Evolutionary conservation across 30 jellyfish, hydroid and myxozoan genomes (phyloP).

Genomic region (Morbakka virulenta): DNA sequence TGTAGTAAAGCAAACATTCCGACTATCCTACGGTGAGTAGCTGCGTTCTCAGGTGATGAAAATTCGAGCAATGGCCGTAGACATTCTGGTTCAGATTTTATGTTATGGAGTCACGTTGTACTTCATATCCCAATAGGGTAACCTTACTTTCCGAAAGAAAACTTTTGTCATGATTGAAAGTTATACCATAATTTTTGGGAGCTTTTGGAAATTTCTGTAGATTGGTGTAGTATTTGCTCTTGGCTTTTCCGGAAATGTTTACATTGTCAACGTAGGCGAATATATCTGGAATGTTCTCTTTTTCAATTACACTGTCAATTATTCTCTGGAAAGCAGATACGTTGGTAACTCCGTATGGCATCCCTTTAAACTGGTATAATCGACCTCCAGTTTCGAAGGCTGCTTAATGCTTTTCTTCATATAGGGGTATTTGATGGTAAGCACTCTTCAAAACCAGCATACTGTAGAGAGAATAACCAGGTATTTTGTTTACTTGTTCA

Average conservation of each 20-base stretch:
- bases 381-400: slow-evolving; percentile 51
- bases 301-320: neutral
- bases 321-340: slow-evolving; percentile 39
- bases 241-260: slow-evolving; percentile 47
- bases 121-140: slow-evolving; percentile 47
- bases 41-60: slow-evolving; percentile 50
- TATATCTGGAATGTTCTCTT: slow-evolving; percentile 10
- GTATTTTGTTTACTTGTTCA: slow-evolving; percentile 34
- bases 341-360: slow-evolving; percentile 47
- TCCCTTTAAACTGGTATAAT: slow-evolving; percentile 17
- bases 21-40: slow-evolving; percentile 25
- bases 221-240: slow-evolving; percentile 48
- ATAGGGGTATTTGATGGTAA: slow-evolving; percentile 53
- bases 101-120: slow-evolving; percentile 36
- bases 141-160: slow-evolving; percentile 33
- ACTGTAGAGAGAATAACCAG: slow-evolving; percentile 14
- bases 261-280: slow-evolving; percentile 43
- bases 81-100: slow-evolving; percentile 77
- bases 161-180: slow-evolving; percentile 56
- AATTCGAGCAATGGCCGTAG: slow-evolving; percentile 57
- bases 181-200: slow-evolving; percentile 23
- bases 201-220: slow-evolving; percentile 51
- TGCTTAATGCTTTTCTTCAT: slow-evolving; percentile 3
- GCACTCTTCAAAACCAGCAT: slow-evolving; percentile 48
- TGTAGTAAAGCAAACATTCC: slow-evolving; percentile 73